These are phyloP conservation scores for Lampris megalopsis DNA, from an alignment of 2,113 vertebrate genomes.

Conservation along the genomic window DNA sequence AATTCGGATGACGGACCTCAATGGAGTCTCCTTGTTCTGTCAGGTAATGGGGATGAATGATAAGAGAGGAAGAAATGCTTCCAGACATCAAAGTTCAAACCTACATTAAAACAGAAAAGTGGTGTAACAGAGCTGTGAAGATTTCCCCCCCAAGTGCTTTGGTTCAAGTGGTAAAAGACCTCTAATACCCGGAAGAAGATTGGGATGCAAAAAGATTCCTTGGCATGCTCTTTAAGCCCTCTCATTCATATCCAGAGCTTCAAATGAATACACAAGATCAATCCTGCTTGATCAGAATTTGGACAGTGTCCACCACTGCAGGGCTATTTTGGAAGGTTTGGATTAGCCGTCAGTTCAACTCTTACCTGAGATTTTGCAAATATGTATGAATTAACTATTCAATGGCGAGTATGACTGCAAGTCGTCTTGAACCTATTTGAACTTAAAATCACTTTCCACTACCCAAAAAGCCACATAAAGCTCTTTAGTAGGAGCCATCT, in stretches of 20 bases:
- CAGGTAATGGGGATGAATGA: not conserved
- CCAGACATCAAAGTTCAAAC: constrained; percentile 33
- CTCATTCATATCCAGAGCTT: constrained; percentile 52
- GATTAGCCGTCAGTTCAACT: constrained; percentile 32
- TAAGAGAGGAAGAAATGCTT: not conserved
- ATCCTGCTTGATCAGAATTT: constrained; percentile 49
- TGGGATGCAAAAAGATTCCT: constrained; percentile 42
- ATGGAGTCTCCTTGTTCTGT: constrained; percentile 12
- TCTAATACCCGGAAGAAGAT: constrained; percentile 53
- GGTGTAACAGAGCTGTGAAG: constrained; percentile 28
- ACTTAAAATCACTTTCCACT: not conserved
- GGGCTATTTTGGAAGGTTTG: constrained; percentile 32
- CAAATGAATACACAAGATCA: constrained; percentile 42
- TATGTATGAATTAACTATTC: no score
- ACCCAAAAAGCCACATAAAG: no score
- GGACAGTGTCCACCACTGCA: constrained; percentile 12
- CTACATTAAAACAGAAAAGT: constrained; percentile 15
- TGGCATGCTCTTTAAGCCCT: constrained; percentile 49
- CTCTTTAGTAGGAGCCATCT: no score
- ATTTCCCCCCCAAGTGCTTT: constrained; percentile 43
- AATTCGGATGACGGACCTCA: not conserved
- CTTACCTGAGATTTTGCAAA: constrained; percentile 15
- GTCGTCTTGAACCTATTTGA: no score
- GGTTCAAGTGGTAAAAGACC: constrained; percentile 40
- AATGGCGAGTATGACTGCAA: no score